Percentiles rank a stretch among this genome's conserved stretches.
phyloP scores from a whole-genome alignment of 64 coral and sea anemone species.

The Actinia tenebrosa region DNA sequence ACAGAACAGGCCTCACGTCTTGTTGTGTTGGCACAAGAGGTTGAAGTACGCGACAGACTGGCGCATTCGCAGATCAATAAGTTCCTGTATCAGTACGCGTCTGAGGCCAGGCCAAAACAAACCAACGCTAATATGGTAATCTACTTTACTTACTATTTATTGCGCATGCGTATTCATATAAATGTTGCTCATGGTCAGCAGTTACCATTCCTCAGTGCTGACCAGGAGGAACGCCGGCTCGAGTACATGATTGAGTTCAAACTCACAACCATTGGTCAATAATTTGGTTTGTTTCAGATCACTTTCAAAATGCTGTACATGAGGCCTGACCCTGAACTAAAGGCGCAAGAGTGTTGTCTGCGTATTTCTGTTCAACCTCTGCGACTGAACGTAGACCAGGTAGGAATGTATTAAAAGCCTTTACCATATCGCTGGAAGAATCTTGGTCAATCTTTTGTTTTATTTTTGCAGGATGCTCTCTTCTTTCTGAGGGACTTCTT shows the following conservation, averaged over 20 bases:
- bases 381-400: constrained; percentile 94
- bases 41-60: constrained; percentile 90
- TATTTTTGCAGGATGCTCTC: constrained; percentile 58
- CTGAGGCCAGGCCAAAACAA: constrained; percentile 83
- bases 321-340: constrained; percentile 70
- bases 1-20: constrained; percentile 71
- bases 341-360: constrained; percentile 83
- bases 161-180: too few species aligned
- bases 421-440: background rate
- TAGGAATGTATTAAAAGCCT: background rate
- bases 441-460: background rate
- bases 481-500: constrained; percentile 92
- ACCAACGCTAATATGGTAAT: constrained; percentile 97
- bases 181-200: too few species aligned
- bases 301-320: constrained; percentile 87
- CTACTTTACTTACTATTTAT: too few species aligned
- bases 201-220: too few species aligned
- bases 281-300: constrained; percentile 34
- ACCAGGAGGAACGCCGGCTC: too few species aligned
- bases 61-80: constrained; percentile 97
- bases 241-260: background rate
- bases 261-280: background rate
- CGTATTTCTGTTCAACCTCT: constrained; percentile 89
- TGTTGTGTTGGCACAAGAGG: constrained; percentile 83
- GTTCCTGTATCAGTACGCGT: constrained; percentile 90